These are phyloP conservation scores for Ceratina calcarata DNA, from an alignment of 1,140 invertebrate species.

Conservation along the genomic window DNA sequence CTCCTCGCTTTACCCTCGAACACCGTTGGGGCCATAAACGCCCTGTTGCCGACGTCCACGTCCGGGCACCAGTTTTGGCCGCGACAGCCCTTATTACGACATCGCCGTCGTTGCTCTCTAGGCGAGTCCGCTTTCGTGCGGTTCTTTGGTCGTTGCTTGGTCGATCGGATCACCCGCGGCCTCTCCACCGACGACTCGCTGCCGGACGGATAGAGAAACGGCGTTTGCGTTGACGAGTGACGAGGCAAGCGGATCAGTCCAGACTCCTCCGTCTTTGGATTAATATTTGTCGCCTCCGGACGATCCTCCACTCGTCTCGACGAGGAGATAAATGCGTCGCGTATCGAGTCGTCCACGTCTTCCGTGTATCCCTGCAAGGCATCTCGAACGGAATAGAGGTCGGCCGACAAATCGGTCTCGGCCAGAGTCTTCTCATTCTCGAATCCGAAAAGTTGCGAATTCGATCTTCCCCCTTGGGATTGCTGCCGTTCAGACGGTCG, in stretches of 20 bases:
- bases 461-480: not conserved
- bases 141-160: conserved; percentile 70
- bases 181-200: conserved; percentile 52
- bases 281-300: not conserved
- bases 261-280: conserved; percentile 43
- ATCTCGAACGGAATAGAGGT: not conserved
- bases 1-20: conserved; percentile 85
- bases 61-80: conserved; percentile 81
- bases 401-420: not conserved
- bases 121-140: conserved; percentile 71
- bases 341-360: conserved; percentile 28
- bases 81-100: conserved; percentile 71
- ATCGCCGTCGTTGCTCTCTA: conserved; percentile 72
- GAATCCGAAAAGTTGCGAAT: not conserved
- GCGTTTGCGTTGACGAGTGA: conserved; percentile 58
- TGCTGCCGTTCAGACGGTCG: not conserved
- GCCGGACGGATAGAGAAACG: conserved; percentile 24
- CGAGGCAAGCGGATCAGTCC: conserved; percentile 45
- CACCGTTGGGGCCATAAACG: conserved; percentile 83
- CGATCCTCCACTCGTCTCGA: conserved; percentile 8
- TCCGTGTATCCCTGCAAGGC: not conserved
- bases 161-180: conserved; percentile 59
- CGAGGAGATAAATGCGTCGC: conserved; percentile 37
- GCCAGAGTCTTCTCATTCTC: not conserved
- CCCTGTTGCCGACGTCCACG: conserved; percentile 82